Evolutionary conservation across 2,888 invertebrate genomes (phyloP), one percentile per base, ranked within the genome.

Genomic region (Odontomyia ornata): DNA sequence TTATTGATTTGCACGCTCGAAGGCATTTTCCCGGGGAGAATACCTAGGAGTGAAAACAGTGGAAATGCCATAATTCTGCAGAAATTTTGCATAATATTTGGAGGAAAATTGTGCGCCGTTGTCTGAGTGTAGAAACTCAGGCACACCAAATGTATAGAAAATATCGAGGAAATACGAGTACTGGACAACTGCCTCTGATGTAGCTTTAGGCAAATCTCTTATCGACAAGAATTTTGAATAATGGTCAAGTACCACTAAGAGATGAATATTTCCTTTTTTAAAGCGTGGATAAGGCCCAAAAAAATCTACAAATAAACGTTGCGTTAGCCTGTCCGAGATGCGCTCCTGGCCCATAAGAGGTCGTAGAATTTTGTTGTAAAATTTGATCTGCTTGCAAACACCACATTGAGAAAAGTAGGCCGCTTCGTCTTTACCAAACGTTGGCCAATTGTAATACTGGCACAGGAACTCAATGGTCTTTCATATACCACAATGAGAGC

Each of bases 251-350:
- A 73, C 57, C 3, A 73, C 21, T 1, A 73, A 21, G 7, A 73
- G n/a, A n/a, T 75, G 75, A 1, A 62, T 75, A 62, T 67, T 52
- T 60, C 60, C 75, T 13, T 11, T 60, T 43, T 75, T 75, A n/a
- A 60, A 36, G 15, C 75, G 11, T 18, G 27, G 75, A 36, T 75
- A 60, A 15, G 75, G 75, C 4, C 30, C 75, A 13, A 75, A 43
- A 21, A 75, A 75, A 21, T 75, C 36, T 18, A 75, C 60, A 36
- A 47, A 75, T 28, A 75, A 2, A 18, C 60, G 21, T 18, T 75
- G 75, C 75, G 15, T 60, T 9, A 57, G 75, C 15, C 60, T 21
- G 4, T 25, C 23, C 2, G 60, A 60, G 4, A 25, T 25, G 21
- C 60, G 60, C 21, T 21, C 60, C 7, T 21, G 21, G 21, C 60